These are phyloP conservation scores for Macaria notata DNA, from an alignment of 2,888 invertebrate genomes.

Conservation along the genomic window DNA sequence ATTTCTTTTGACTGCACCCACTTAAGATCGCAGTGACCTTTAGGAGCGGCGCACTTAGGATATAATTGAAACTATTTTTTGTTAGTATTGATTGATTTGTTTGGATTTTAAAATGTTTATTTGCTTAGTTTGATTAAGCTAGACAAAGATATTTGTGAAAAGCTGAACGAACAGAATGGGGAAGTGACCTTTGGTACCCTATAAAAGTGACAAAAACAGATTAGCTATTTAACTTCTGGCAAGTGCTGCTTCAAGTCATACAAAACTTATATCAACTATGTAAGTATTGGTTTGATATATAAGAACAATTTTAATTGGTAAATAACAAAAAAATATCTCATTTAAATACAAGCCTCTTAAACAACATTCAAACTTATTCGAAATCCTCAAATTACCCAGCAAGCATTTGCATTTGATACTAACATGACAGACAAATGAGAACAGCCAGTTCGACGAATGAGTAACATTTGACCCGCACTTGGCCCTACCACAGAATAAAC, in stretches of 20 bases:
- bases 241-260: too few relatives aligned
- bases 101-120: slow-evolving; percentile 1
- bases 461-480: slow-evolving; percentile 32
- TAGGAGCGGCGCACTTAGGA: slow-evolving; percentile 36
- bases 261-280: too few relatives aligned
- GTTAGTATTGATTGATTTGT: slow-evolving; percentile 28
- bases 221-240: too few relatives aligned
- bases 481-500: slow-evolving; percentile 5
- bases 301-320: too few relatives aligned
- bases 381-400: too few relatives aligned
- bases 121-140: slow-evolving; percentile 1
- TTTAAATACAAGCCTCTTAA: too few relatives aligned
- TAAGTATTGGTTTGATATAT: too few relatives aligned
- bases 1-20: slow-evolving; percentile 43
- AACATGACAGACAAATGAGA: slow-evolving; percentile 26
- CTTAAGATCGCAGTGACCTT: slow-evolving; percentile 47
- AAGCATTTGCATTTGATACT: not conserved
- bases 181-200: too few relatives aligned
- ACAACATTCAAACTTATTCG: too few relatives aligned
- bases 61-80: slow-evolving; percentile 46
- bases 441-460: slow-evolving; percentile 15
- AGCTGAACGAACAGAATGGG: too few relatives aligned
- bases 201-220: too few relatives aligned
- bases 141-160: not conserved
- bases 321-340: too few relatives aligned